phyloP scores from a whole-genome alignment of 2,113 vertebrate species.

The Spermophilus dauricus region DNA sequence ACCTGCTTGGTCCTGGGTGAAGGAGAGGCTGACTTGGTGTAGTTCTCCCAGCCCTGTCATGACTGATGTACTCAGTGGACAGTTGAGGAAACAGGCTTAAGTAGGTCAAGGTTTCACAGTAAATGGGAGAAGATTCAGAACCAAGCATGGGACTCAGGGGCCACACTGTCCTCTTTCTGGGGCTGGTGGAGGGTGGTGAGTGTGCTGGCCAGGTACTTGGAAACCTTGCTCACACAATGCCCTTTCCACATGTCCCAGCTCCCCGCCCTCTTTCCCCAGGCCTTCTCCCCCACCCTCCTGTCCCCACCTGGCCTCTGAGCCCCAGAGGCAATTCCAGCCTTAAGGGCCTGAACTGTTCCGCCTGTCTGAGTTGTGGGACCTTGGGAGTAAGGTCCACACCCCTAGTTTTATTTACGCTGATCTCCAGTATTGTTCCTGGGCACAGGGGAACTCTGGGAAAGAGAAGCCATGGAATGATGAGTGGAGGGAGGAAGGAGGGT shows the following conservation, averaged over 20 bases:
- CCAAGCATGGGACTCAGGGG: not conserved
- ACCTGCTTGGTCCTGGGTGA: not conserved
- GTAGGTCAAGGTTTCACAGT: not conserved
- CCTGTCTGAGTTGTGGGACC: not conserved
- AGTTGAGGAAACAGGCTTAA: not conserved
- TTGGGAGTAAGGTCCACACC: not conserved
- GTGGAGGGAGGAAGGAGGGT: not conserved
- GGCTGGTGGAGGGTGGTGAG: not conserved
- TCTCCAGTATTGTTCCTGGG: not conserved
- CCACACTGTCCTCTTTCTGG: not conserved
- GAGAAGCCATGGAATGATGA: not conserved
- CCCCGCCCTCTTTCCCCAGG: not conserved
- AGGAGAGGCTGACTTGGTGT: fast-evolving
- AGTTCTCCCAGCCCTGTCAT: not conserved
- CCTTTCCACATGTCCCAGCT: not conserved
- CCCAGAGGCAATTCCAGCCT: not conserved
- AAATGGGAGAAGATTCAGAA: not conserved
- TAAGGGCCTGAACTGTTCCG: not conserved
- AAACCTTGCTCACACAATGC: fast-evolving
- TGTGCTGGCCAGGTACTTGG: not conserved
- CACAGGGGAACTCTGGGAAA: not conserved
- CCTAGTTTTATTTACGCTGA: not conserved
- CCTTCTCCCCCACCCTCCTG: not conserved
- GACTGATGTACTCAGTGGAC: not conserved
- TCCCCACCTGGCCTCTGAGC: not conserved